These are phyloP conservation scores for Latheticus oryzae DNA, from an alignment of 2,888 invertebrate species.

Conservation along the genomic window DNA sequence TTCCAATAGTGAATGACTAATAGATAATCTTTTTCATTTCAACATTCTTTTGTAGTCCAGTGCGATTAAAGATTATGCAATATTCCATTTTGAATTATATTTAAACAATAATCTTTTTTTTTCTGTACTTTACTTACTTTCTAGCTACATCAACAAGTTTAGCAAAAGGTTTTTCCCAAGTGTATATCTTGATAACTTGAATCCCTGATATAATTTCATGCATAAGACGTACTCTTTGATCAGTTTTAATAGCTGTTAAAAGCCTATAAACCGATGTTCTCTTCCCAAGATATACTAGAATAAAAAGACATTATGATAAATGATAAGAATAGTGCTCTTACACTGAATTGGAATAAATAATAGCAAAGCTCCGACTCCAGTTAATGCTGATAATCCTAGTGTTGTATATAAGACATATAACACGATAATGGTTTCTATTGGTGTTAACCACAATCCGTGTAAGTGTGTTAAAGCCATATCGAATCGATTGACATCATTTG, in stretches of 20 bases:
- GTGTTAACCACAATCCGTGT: constrained; percentile 84
- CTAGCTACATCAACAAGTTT: constrained; percentile 77
- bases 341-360: constrained; percentile 64
- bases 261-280: constrained; percentile 79
- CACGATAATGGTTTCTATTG: constrained; percentile 78
- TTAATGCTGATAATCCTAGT: constrained; percentile 66
- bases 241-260: constrained; percentile 83
- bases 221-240: constrained; percentile 88
- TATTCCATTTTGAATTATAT: too few species aligned
- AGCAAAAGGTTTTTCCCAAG: constrained; percentile 91
- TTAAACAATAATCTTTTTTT: too few species aligned
- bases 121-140: constrained; percentile 59
- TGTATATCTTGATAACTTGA: constrained; percentile 95
- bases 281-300: constrained; percentile 70
- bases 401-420: constrained; percentile 74
- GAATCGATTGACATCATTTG: constrained; percentile 88
- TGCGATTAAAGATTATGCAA: too few species aligned
- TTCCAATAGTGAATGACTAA: too few species aligned
- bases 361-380: constrained; percentile 68
- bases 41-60: too few species aligned
- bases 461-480: constrained; percentile 82
- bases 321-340: constrained; percentile 42
- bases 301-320: constrained; percentile 41
- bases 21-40: too few species aligned
- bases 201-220: constrained; percentile 90